phyloP scores from a whole-genome alignment of 2,113 vertebrate species.

The Stigmatopora argus region DNA sequence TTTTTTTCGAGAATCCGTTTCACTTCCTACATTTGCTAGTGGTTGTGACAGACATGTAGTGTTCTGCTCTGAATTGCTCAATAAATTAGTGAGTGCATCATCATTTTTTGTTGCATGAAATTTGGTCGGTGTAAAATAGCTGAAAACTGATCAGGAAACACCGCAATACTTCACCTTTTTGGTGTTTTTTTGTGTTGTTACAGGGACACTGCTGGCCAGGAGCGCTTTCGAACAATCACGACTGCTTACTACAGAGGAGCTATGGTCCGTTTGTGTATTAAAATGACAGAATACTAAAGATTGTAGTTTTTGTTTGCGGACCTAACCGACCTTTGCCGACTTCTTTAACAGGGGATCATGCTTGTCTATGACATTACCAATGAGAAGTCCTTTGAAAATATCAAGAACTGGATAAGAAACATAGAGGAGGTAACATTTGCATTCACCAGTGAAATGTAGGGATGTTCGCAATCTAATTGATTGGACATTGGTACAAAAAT shows the following conservation, averaged over 20 bases:
- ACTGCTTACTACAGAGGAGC: constrained; percentile 95
- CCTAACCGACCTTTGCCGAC: not conserved
- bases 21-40: not conserved
- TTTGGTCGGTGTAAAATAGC: not conserved
- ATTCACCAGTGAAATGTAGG: too few relatives aligned
- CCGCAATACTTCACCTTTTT: not conserved
- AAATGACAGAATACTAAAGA: too few relatives aligned
- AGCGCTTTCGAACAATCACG: constrained; percentile 92
- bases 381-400: constrained; percentile 94
- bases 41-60: not conserved
- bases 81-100: not conserved
- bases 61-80: not conserved
- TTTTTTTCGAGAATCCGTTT: not conserved
- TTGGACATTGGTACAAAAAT: too few relatives aligned
- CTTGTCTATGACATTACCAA: constrained; percentile 97
- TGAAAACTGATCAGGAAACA: not conserved
- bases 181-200: not conserved
- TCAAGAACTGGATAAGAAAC: constrained; percentile 96
- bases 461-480: too few relatives aligned
- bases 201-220: constrained; percentile 95
- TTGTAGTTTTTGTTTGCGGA: not conserved
- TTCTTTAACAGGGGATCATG: constrained; percentile 83
- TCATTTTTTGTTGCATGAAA: not conserved
- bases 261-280: constrained; percentile 72
- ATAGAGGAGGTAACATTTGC: constrained; percentile 82